Conservation (phyloP, 1,140 invertebrate genomes). For the Leptonema lineaticorne region DNA sequence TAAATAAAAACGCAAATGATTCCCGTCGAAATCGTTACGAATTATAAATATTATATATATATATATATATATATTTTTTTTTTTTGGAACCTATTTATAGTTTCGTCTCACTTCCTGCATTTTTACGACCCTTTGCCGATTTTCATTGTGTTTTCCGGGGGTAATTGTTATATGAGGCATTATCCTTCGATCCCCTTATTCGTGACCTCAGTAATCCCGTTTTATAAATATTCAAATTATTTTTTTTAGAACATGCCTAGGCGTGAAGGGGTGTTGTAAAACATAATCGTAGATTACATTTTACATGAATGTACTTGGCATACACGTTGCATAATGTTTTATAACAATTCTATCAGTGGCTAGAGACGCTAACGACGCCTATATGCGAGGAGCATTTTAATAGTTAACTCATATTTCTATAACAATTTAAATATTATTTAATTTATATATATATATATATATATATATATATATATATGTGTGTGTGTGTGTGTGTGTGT, state of each 20-base stretch:
- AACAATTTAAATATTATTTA: not conserved
- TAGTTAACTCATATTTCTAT: not conserved
- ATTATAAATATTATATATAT: not conserved
- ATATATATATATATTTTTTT: not conserved
- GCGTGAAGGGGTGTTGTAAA: slow-evolving; percentile 30
- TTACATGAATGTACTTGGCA: slow-evolving; percentile 18
- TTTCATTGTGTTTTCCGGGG: not conserved
- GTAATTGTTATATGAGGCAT: slow-evolving; percentile 26
- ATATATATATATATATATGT: not conserved
- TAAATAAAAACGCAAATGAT: no score
- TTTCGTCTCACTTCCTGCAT: slow-evolving; percentile 21
- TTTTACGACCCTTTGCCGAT: slow-evolving; percentile 5
- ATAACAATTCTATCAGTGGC: slow-evolving; percentile 24
- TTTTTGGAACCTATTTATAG: not conserved
- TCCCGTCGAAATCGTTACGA: no score
- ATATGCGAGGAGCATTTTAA: not conserved
- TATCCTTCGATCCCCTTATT: slow-evolving; percentile 23
- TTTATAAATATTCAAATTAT: slow-evolving; percentile 28
- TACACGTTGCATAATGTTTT: slow-evolving; percentile 1
- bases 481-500: no score
- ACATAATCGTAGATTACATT: slow-evolving; percentile 24
- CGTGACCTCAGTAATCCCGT: slow-evolving; percentile 24
- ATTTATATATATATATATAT: not conserved
- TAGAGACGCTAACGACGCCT: not conserved
- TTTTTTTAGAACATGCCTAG: slow-evolving; percentile 6